Evolutionary conservation across 2,888 invertebrate species (phyloP).

Genomic region (Limenitis camilla): DNA sequence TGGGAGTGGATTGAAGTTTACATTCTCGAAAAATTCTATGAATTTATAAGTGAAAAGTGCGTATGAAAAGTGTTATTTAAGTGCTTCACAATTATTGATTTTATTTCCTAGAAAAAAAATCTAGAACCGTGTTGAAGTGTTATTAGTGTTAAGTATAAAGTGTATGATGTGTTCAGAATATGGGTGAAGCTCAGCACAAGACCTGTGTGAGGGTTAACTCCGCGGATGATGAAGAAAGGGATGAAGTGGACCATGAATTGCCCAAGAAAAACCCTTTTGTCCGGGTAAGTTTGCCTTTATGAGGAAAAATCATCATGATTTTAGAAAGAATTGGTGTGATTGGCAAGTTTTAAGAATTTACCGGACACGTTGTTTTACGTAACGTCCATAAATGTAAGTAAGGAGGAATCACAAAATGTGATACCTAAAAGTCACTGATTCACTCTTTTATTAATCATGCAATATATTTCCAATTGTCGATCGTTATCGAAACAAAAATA

Average conservation of each 20-base stretch:
- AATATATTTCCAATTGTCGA: too few species aligned
- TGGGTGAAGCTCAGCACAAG: slow-evolving; percentile 63
- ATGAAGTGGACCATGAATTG: slow-evolving; percentile 60
- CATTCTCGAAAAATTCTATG: background rate
- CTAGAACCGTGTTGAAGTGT: background rate
- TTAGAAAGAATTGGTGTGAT: too few species aligned
- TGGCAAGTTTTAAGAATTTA: too few species aligned
- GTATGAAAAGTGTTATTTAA: background rate
- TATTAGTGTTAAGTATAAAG: slow-evolving; percentile 17
- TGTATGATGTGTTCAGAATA: slow-evolving; percentile 65
- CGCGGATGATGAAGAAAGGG: slow-evolving; percentile 60
- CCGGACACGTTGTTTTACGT: too few species aligned
- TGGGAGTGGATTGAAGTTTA: background rate
- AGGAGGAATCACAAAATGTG: too few species aligned
- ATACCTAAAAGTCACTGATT: too few species aligned
- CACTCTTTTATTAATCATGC: too few species aligned
- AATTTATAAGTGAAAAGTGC: background rate
- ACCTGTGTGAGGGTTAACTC: slow-evolving; percentile 67
- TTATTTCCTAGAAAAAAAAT: background rate
- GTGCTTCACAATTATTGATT: background rate
- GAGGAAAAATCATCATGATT: too few species aligned
- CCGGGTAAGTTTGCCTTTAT: slow-evolving; percentile 50
- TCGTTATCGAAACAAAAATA: too few species aligned
- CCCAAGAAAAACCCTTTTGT: slow-evolving; percentile 64
- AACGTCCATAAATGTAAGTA: too few species aligned